phyloP scores from a whole-genome alignment of 2,797 vertebrate species.

The Takifugu rubripes region DNA sequence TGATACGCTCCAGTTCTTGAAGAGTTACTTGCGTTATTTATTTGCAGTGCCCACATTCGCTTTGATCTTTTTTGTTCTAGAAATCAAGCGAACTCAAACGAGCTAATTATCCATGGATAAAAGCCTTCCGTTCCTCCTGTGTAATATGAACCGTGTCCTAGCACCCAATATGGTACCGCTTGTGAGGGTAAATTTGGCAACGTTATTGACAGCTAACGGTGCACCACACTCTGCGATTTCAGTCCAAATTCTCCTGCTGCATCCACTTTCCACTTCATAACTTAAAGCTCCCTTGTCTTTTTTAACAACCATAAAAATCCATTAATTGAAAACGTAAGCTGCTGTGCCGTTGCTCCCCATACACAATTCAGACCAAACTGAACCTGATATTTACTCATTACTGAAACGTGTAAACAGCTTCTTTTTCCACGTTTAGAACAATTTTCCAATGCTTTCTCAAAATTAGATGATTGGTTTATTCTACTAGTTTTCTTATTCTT shows the following conservation, averaged over 20 bases:
- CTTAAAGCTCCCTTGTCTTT: no score
- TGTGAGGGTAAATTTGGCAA: neutral
- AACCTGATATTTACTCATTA: no score
- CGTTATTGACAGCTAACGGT: slow-evolving; percentile 4
- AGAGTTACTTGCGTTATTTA: neutral
- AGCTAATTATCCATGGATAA: slow-evolving; percentile 38
- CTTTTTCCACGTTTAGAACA: no score
- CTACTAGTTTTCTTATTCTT: neutral
- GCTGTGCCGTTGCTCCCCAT: no score
- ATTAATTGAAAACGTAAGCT: no score
- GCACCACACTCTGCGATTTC: neutral
- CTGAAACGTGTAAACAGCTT: no score
- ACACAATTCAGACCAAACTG: no score
- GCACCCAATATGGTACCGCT: slow-evolving; percentile 10
- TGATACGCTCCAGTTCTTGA: neutral
- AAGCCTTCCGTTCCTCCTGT: slow-evolving; percentile 7
- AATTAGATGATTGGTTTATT: neutral
- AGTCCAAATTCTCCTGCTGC: slow-evolving; percentile 44
- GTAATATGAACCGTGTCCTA: slow-evolving; percentile 30
- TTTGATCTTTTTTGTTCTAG: neutral
- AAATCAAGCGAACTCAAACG: slow-evolving; percentile 8
- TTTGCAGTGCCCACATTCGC: neutral
- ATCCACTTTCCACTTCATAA: neutral
- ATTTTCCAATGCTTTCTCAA: no score
- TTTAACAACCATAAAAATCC: neutral